Evolutionary conservation across 2,113 vertebrate species (phyloP), one percentile per base, ranked within the genome.

Genomic region (Gorilla gorilla): DNA sequence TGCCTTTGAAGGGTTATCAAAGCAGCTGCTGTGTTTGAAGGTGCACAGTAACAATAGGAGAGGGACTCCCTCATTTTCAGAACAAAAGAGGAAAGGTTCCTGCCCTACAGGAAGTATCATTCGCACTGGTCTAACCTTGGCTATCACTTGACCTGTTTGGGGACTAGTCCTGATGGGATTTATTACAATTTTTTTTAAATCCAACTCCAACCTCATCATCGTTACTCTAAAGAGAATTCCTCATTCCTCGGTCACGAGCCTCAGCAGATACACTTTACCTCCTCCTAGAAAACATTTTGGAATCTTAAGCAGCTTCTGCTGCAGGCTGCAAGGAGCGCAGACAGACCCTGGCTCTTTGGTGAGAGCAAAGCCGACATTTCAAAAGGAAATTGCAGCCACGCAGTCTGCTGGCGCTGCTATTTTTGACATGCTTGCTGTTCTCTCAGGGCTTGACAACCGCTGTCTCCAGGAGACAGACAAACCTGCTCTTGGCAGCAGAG

Each of bases 401-500:
- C 64, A 59, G 48, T 98, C 98, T 94, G 57, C 83, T 78, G 73
- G 94, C 61, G 35, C 96, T 97, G 97, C 94, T 98, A 96, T 97
- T 50, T 92, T 98, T 98, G 97, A 98, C 97, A 79, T 92, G 98
- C 98, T 98, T 96, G 94, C 98, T 98, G 95, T 98, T 98, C 98
- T 98, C 97, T 93, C 96, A 91, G 98, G 98, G 97, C 98, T 87
- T 98, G 98, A 98, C 98, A 97, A 98, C 97, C 97, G 20, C 98
- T 98, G 98, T 98, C 98, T 98, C 98, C 97, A 98, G 97, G 98
- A 98, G 98, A 98, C 98, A 98, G 98, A 93, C 85, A 92, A 73
- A 90, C 94, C 85, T 17, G 85, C 76, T 89, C 85, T 76, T 94
- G 93, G 96, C 93, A 92, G 94, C 57, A 10, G 76, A 93, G 96